Evolutionary conservation across 2,113 vertebrate species (phyloP).

Genomic region (Agapornis roseicollis): DNA sequence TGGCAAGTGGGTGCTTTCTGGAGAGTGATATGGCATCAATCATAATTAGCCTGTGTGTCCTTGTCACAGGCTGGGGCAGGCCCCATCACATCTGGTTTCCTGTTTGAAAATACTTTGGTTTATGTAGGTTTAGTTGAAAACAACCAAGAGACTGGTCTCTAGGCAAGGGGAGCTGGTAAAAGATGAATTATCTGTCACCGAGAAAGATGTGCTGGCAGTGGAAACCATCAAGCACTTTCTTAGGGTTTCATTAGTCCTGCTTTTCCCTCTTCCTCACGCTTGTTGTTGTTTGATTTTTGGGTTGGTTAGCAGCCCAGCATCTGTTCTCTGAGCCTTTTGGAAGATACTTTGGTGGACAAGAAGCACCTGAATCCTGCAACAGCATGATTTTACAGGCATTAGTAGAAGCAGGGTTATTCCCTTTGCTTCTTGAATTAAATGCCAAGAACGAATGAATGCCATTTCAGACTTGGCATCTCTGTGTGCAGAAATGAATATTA

Average conservation of each 20-base stretch:
- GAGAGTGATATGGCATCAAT: conserved; percentile 79
- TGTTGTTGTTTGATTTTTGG: conserved; percentile 56
- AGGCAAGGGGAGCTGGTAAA: conserved; percentile 69
- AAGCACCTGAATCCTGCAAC: background rate
- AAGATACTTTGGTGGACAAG: background rate
- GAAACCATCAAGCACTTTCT: conserved; percentile 65
- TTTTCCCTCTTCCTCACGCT: background rate
- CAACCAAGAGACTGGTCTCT: conserved; percentile 70
- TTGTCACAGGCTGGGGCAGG: conserved; percentile 68
- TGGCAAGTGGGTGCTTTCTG: conserved; percentile 71
- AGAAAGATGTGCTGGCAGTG: conserved; percentile 58
- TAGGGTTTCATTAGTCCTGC: conserved; percentile 61
- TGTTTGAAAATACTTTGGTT: conserved; percentile 74
- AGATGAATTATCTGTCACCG: conserved; percentile 82
- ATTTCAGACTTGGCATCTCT: background rate
- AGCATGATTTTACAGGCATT: background rate
- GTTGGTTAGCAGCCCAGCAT: conserved; percentile 51
- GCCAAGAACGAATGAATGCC: background rate
- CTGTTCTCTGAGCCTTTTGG: conserved; percentile 54
- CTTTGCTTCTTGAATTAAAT: conserved; percentile 16
- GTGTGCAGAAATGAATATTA: background rate
- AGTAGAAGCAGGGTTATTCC: background rate
- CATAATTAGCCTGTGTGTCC: conserved; percentile 81
- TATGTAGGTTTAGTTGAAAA: conserved; percentile 73
- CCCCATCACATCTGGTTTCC: conserved; percentile 81